These are phyloP conservation scores for Ophthalmotilapia sp. DNA, from an alignment of 2,113 vertebrate species.

Conservation along the genomic window DNA sequence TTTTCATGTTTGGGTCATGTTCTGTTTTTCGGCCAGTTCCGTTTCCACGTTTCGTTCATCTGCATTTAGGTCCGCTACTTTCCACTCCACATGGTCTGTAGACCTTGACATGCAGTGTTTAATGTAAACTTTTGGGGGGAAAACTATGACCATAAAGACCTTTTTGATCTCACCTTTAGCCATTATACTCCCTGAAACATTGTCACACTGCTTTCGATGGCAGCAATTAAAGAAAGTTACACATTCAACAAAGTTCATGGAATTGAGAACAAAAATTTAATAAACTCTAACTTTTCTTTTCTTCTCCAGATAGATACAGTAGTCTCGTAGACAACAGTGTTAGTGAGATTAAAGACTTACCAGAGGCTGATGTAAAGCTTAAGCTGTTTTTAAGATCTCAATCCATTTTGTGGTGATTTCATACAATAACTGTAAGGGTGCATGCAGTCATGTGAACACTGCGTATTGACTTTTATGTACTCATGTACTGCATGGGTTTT, in stretches of 20 bases:
- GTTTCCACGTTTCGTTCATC: fast-evolving
- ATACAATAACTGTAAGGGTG: not conserved
- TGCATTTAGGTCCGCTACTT: not conserved
- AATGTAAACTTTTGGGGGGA: not conserved
- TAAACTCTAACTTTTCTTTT: not conserved
- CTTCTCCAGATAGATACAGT: not conserved
- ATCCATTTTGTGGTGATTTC: not conserved
- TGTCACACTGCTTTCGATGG: not conserved
- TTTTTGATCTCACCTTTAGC: not conserved
- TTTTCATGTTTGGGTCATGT: not conserved
- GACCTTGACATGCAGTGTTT: not conserved
- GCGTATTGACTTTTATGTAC: not conserved
- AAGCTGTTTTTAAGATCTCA: not conserved
- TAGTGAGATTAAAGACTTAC: not conserved
- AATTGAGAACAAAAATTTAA: not conserved
- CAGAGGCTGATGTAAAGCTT: not conserved
- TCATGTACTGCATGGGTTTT: not conserved
- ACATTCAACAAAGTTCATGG: not conserved
- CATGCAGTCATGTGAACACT: not conserved
- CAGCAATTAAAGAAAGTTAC: not conserved
- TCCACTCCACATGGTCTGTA: not conserved
- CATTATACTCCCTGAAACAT: not conserved
- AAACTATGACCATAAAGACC: not conserved
- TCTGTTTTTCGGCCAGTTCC: not conserved
- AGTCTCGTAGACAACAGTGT: not conserved